phyloP scores from a whole-genome alignment of 2,888 invertebrate species.

The Meta bourneti region DNA sequence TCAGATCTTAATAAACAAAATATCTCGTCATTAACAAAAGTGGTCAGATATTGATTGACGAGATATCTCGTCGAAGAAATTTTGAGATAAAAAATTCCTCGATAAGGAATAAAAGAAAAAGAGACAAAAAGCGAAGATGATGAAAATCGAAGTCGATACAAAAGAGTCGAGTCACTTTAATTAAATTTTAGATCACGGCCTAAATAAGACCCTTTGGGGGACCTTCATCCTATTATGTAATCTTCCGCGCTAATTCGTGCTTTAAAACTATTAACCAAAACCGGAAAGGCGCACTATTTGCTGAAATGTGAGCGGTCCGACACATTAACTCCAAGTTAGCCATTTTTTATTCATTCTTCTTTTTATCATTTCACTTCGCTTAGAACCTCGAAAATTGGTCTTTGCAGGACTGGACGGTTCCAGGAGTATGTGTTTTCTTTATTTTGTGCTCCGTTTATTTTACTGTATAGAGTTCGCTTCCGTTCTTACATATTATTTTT shows the following conservation, averaged over 20 bases:
- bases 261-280: slow-evolving; percentile 59
- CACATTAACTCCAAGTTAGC: slow-evolving; percentile 30
- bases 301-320: slow-evolving; percentile 43
- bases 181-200: slow-evolving; percentile 22
- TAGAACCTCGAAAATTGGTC: slow-evolving; percentile 31
- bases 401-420: slow-evolving; percentile 11
- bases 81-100: too few species aligned
- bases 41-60: too few species aligned
- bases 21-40: too few species aligned
- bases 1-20: too few species aligned
- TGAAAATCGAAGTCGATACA: not conserved
- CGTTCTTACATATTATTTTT: not conserved
- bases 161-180: slow-evolving; percentile 1
- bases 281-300: not conserved
- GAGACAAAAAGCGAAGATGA: not conserved
- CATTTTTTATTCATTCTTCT: slow-evolving; percentile 11
- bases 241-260: slow-evolving; percentile 55
- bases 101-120: not conserved
- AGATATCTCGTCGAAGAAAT: too few species aligned
- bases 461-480: not conserved
- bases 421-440: slow-evolving; percentile 17
- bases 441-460: slow-evolving; percentile 10
- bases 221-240: slow-evolving; percentile 28
- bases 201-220: slow-evolving; percentile 29
- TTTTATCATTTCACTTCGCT: not conserved